These are phyloP conservation scores for Bombus cullumanus DNA, from an alignment of 1,140 invertebrate genomes.

Conservation along the genomic window DNA sequence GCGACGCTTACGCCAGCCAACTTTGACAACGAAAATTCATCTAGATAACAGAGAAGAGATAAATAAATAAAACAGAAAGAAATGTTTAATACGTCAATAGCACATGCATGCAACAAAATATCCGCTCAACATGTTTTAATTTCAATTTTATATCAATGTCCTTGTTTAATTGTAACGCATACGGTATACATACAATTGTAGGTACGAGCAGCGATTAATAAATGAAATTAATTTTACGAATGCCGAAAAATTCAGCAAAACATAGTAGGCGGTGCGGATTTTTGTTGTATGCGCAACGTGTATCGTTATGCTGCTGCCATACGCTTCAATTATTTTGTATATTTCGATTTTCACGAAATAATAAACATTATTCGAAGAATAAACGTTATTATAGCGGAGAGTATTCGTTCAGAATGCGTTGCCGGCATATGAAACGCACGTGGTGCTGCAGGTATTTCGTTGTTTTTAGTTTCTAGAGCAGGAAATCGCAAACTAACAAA, in stretches of 20 bases:
- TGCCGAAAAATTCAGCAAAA: background rate
- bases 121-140: background rate
- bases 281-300: too few species aligned
- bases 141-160: background rate
- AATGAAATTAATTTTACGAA: constrained; percentile 9
- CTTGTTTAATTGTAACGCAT: background rate
- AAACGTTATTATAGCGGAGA: background rate
- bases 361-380: background rate
- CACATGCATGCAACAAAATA: background rate
- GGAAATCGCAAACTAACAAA: constrained; percentile 29
- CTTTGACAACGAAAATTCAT: background rate
- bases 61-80: background rate
- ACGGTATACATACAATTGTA: background rate
- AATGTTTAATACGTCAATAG: background rate
- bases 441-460: background rate
- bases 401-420: background rate
- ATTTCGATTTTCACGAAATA: background rate
- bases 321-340: too few species aligned
- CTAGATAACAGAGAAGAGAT: background rate
- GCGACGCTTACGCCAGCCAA: too few species aligned
- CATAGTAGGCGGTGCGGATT: too few species aligned
- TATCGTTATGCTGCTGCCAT: background rate
- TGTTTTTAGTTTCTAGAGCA: background rate
- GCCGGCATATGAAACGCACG: background rate
- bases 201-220: background rate